These are phyloP conservation scores for Tychaedon coryphoeus DNA, from an alignment of 2,113 vertebrate species.

Conservation along the genomic window DNA sequence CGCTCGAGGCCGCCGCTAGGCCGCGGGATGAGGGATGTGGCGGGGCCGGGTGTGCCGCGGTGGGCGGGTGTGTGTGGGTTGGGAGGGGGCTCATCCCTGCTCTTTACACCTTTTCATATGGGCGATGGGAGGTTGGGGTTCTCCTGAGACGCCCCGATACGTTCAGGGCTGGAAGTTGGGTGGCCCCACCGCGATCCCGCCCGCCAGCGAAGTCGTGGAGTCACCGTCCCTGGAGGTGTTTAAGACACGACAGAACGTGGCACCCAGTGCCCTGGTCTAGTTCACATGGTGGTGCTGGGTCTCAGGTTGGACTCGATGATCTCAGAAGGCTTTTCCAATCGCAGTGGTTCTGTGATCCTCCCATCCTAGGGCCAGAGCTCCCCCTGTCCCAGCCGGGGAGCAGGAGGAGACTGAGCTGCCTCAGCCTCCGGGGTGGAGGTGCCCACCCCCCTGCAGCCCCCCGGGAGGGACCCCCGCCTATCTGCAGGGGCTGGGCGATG, in stretches of 20 bases:
- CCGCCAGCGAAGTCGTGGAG: fast-evolving
- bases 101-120: no score
- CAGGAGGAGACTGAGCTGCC: fast-evolving
- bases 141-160: fast-evolving
- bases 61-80: background rate
- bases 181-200: background rate
- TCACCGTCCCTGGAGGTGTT: background rate
- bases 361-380: no score
- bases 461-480: fast-evolving
- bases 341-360: fast-evolving
- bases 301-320: background rate
- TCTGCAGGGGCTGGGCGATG: fast-evolving
- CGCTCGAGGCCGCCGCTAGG: background rate
- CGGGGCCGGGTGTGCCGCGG: no score
- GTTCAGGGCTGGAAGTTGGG: background rate
- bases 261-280: fast-evolving
- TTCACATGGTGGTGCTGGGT: background rate
- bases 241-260: background rate
- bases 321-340: background rate
- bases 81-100: background rate
- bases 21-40: background rate
- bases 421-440: background rate
- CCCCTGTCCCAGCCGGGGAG: fast-evolving
- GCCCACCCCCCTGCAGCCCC: fast-evolving
- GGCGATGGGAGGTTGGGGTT: background rate